Conservation (phyloP, 2,888 invertebrate genomes). For the Drosophila acutilabella region DNA sequence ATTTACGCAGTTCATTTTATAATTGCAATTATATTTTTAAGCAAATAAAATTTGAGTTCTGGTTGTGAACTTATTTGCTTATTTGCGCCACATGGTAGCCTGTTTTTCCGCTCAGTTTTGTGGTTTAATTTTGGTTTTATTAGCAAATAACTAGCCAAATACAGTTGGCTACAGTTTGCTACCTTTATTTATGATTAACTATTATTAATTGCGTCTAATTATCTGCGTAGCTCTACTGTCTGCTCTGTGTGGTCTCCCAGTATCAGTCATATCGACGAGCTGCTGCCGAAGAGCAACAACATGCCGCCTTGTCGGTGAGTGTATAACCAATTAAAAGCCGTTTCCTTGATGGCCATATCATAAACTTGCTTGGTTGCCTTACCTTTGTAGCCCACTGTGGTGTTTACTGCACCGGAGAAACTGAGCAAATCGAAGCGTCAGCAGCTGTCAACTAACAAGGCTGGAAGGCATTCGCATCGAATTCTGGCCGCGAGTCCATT, state of each 20-base stretch:
- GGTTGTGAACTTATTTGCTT: no score
- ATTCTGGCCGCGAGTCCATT: slow-evolving; percentile 61
- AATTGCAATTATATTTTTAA: no score
- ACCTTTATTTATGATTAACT: no score
- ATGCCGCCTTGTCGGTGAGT: slow-evolving; percentile 87
- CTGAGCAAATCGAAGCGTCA: slow-evolving; percentile 58
- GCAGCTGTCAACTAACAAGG: slow-evolving; percentile 19
- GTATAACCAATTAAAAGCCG: not conserved
- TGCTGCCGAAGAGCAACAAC: slow-evolving; percentile 83
- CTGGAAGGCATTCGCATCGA: slow-evolving; percentile 58
- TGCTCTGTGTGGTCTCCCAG: slow-evolving; percentile 94
- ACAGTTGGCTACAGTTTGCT: no score
- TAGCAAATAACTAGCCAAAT: no score
- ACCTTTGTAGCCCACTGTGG: slow-evolving; percentile 58
- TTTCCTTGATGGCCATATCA: not conserved
- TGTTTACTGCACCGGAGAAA: slow-evolving; percentile 60
- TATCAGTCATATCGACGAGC: slow-evolving; percentile 90
- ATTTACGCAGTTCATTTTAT: no score
- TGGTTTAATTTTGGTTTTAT: no score
- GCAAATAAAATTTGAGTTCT: no score
- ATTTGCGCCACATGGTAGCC: no score
- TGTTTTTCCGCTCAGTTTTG: no score
- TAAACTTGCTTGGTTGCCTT: not conserved
- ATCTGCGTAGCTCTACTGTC: slow-evolving; percentile 89
- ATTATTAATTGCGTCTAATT: not conserved